These are phyloP conservation scores for Ahaetulla prasina DNA, from an alignment of 2,113 vertebrate genomes.

Conservation along the genomic window DNA sequence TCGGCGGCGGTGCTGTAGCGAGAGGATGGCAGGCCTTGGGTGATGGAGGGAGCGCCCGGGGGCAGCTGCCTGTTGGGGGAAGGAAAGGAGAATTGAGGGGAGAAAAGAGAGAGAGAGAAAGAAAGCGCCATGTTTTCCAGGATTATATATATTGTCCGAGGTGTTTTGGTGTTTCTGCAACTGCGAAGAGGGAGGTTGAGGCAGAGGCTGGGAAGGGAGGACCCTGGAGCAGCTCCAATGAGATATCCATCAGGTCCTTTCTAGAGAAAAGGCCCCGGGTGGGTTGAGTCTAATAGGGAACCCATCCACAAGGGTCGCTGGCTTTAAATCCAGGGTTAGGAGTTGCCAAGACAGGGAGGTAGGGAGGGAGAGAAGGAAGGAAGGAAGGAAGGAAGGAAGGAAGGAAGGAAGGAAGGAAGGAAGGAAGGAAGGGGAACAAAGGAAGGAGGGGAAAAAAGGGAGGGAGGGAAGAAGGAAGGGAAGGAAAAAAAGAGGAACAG, in stretches of 20 bases:
- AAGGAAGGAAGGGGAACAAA: accelerated
- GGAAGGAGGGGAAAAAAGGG: no score
- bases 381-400: accelerated
- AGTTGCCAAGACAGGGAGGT: accelerated
- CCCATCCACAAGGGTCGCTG: background rate
- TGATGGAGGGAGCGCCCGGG: constrained; percentile 71
- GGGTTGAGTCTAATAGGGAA: background rate
- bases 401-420: no score
- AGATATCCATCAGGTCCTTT: background rate
- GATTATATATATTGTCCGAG: background rate
- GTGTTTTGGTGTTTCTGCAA: background rate
- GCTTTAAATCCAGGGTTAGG: background rate
- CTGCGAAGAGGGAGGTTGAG: background rate
- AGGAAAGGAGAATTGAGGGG: background rate
- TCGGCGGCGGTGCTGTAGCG: constrained; percentile 93
- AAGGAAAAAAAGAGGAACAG: no score
- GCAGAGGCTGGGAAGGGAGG: accelerated
- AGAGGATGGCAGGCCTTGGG: constrained; percentile 77
- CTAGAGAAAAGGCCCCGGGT: background rate
- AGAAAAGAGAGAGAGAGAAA: background rate
- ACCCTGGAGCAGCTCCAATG: no score
- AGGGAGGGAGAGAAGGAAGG: no score
- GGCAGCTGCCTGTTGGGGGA: constrained; percentile 73
- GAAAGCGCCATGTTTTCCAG: background rate
- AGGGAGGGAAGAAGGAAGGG: no score